Conservation (phyloP, 2,113 vertebrate genomes). For the Edolisoma coerulescens region DNA sequence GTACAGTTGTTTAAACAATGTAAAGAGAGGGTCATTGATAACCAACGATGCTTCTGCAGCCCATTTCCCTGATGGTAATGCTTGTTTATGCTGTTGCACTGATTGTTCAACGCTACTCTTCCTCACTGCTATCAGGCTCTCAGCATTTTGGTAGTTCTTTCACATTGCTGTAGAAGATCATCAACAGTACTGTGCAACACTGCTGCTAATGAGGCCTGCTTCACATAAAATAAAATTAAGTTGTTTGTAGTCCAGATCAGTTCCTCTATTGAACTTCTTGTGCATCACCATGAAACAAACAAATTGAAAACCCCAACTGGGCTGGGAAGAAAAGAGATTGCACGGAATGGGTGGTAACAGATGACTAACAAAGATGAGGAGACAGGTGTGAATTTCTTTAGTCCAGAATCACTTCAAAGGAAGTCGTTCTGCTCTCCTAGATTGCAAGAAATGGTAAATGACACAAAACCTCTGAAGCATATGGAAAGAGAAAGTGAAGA, state of each 20-base stretch:
- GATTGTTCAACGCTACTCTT: background rate
- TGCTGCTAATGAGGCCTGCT: background rate
- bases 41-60: background rate
- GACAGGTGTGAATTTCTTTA: background rate
- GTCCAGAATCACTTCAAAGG: background rate
- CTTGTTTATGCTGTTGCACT: background rate
- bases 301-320: background rate
- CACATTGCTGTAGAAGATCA: background rate
- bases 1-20: background rate
- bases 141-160: background rate
- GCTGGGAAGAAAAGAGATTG: background rate
- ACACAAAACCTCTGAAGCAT: background rate
- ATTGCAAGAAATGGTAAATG: background rate
- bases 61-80: background rate
- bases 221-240: background rate
- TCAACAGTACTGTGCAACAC: background rate
- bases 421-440: background rate
- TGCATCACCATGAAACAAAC: background rate
- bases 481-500: background rate
- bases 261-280: background rate
- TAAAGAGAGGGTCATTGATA: background rate
- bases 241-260: background rate
- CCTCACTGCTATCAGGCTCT: background rate
- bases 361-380: background rate
- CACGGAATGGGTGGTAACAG: background rate